Evolutionary conservation across 1,140 invertebrate species (phyloP).

Genomic region (Microplitis demolitor): DNA sequence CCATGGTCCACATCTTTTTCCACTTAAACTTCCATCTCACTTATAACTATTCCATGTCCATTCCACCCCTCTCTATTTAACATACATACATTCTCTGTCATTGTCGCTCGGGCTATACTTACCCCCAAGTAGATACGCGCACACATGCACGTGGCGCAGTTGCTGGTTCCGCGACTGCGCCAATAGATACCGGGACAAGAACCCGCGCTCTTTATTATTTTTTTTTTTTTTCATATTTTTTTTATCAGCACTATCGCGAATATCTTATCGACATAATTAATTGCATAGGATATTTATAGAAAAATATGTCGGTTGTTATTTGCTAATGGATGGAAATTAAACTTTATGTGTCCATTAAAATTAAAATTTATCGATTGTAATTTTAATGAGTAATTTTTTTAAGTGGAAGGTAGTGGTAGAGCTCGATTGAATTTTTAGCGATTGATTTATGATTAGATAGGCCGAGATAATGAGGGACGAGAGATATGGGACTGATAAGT

Average conservation of each 20-base stretch:
- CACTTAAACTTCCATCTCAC: conserved; percentile 8
- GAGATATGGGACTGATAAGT: neutral
- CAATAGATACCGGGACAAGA: conserved; percentile 24
- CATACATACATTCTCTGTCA: conserved; percentile 15
- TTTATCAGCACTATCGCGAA: neutral
- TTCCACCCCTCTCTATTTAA: conserved; percentile 14
- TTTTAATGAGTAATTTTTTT: no score
- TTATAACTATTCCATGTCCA: neutral
- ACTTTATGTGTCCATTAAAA: no score
- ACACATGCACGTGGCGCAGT: conserved; percentile 52
- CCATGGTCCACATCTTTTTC: conserved; percentile 10
- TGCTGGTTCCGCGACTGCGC: conserved; percentile 57
- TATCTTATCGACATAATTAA: neutral
- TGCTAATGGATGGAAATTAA: no score
- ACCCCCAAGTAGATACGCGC: conserved; percentile 18
- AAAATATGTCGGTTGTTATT: no score
- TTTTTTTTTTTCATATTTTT: neutral
- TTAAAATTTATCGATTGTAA: no score
- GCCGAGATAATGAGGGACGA: neutral
- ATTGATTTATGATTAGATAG: no score
- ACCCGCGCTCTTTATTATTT: conserved; percentile 8
- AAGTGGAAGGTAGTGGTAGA: no score
- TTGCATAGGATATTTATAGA: no score
- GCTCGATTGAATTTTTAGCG: no score
- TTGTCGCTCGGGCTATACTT: neutral